phyloP scores from a whole-genome alignment of 2,888 invertebrate genomes.

The Agrypnus murinus region DNA sequence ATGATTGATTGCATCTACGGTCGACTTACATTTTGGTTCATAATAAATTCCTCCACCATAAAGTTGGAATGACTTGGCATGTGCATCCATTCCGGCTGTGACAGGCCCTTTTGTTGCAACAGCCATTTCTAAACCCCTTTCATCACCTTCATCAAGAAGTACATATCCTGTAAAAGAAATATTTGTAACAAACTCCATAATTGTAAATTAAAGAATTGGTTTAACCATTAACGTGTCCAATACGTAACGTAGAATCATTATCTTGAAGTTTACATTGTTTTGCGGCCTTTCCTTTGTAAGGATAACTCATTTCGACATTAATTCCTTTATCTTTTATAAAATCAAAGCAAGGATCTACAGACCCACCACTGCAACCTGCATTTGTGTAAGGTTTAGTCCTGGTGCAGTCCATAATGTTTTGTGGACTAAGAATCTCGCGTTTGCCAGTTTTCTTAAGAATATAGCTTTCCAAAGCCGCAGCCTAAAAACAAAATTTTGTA shows the following conservation, averaged over 20 bases:
- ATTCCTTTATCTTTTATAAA: slow-evolving; percentile 71
- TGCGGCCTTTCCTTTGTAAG: slow-evolving; percentile 65
- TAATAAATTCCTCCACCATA: slow-evolving; percentile 86
- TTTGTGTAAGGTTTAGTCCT: slow-evolving; percentile 65
- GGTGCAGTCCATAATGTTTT: slow-evolving; percentile 72
- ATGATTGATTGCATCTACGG: slow-evolving; percentile 81
- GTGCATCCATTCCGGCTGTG: slow-evolving; percentile 40
- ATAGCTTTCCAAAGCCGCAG: slow-evolving; percentile 72
- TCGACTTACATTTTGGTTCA: slow-evolving; percentile 79
- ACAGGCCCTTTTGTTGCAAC: slow-evolving; percentile 78
- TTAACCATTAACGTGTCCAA: slow-evolving; percentile 26
- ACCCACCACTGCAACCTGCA: slow-evolving; percentile 71
- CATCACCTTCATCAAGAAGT: slow-evolving; percentile 75
- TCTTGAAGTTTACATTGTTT: slow-evolving; percentile 22
- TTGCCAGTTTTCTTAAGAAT: slow-evolving; percentile 69
- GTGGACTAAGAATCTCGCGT: slow-evolving; percentile 71
- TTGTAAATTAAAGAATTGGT: slow-evolving; percentile 1
- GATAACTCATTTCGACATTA: slow-evolving; percentile 73
- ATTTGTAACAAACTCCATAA: no score
- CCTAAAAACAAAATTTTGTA: no score
- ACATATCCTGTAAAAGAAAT: slow-evolving; percentile 78
- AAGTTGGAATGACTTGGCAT: slow-evolving; percentile 79
- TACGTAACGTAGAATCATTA: background rate
- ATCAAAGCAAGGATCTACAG: slow-evolving; percentile 70
- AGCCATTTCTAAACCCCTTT: slow-evolving; percentile 79